Evolutionary conservation across 2,113 vertebrate species (phyloP), one percentile per base, ranked within the genome.

Genomic region (Catharus fuscescens): DNA sequence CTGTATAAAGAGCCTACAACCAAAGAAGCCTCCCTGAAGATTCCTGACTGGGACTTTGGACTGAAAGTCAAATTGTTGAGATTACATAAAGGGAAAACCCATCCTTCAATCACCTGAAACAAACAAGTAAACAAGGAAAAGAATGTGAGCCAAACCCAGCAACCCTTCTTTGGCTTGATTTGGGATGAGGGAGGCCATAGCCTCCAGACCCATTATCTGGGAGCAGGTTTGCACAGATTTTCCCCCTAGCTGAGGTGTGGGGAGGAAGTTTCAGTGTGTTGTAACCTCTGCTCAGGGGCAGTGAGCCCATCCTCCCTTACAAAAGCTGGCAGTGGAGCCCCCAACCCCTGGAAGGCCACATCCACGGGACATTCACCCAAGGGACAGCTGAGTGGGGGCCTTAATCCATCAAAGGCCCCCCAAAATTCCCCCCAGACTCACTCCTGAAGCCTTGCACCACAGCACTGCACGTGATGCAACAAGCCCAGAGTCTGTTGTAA

Each of bases 311-410:
- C 13, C 17, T 40, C 34, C 34, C 28, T 77, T 25, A 32, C 8
- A 32, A 34, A 40, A 29, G 9, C 5, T 15, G 28, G 15, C 73
- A 25, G 5, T 12, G 34, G 74, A 77, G 9, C 12, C 6, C 34
- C 13, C 13, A 26, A 2, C 10, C 10, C 10, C 3, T 8, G 21
- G 57, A 77, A 61, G 10, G 12, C 21, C 29, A 32, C 44, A 48
- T 60, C 7, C 56, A 32, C 0, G 0, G 34, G 34, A 19, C 28
- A 40, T 26, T 50, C 45, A 20, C 1, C 0, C 40, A 10, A 62
- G 17, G 9, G 10, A 36, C 29, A n/a, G 36, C 18, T 52, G 36
- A n/a, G 29, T 5, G 10, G 29, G 18, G 13, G 23, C 18, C 12
- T 40, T 78, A 28, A 62, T 28, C 36, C 59, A n/a, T 20, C 29